Evolutionary conservation across 2,797 vertebrate genomes (phyloP).

Genomic region (Chanos chanos): DNA sequence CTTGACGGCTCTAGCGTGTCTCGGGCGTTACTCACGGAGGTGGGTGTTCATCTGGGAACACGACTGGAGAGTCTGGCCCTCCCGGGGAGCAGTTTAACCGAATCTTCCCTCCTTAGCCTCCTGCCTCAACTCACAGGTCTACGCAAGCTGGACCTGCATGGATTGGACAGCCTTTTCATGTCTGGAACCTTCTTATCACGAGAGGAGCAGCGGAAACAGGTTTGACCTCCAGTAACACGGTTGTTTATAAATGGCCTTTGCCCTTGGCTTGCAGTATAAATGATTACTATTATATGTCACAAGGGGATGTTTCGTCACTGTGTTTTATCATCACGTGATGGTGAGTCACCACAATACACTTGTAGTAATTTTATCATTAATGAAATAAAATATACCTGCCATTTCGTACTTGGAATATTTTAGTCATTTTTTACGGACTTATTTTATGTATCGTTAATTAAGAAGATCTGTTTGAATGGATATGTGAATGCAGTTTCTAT

Average conservation of each 20-base stretch:
- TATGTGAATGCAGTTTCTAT: background rate
- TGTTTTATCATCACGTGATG: too few species aligned
- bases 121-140: conserved; percentile 70
- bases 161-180: conserved; percentile 77
- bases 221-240: conserved; percentile 13
- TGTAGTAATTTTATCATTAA: too few species aligned
- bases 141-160: conserved; percentile 69
- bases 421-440: too few species aligned
- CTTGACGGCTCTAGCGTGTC: conserved; percentile 67
- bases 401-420: too few species aligned
- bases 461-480: too few species aligned
- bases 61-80: conserved; percentile 68
- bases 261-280: too few species aligned
- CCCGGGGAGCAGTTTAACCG: conserved; percentile 68
- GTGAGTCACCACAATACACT: too few species aligned
- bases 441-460: too few species aligned
- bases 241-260: too few species aligned
- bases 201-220: conserved; percentile 66
- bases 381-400: too few species aligned
- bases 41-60: conserved; percentile 63
- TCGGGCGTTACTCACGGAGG: conserved; percentile 58
- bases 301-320: too few species aligned
- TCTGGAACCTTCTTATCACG: conserved; percentile 69
- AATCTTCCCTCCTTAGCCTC: conserved; percentile 67
- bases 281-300: too few species aligned